Evolutionary conservation across 2,888 invertebrate species (phyloP).

Genomic region (Troides helena): DNA sequence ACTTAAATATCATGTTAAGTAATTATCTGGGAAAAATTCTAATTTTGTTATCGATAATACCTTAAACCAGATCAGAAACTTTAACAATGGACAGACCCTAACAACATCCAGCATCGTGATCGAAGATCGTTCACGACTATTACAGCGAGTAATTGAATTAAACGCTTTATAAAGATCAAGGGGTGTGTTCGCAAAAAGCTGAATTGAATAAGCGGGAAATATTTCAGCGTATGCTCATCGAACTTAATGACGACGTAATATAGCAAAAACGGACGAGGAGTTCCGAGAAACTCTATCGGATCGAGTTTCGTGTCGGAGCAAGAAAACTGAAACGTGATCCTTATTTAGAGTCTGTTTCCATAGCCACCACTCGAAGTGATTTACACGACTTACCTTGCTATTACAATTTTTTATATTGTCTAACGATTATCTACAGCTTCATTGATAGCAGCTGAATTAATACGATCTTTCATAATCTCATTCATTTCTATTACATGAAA

Average conservation of each 20-base stretch:
- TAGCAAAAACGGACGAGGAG: constrained; percentile 32
- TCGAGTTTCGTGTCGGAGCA: constrained; percentile 44
- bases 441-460: neutral
- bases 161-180: constrained; percentile 15
- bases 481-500: too few species aligned
- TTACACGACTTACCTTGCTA: neutral
- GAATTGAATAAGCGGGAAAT: constrained; percentile 33
- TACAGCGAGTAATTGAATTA: constrained; percentile 16
- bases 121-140: neutral
- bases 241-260: constrained; percentile 27
- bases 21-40: neutral
- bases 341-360: constrained; percentile 38
- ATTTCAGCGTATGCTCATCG: constrained; percentile 34
- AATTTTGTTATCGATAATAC: neutral
- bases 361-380: constrained; percentile 21
- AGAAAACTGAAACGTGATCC: constrained; percentile 54
- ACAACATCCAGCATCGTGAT: neutral
- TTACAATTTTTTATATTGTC: neutral
- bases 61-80: neutral
- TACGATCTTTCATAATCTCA: too few species aligned
- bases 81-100: neutral
- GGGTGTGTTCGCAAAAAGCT: constrained; percentile 6
- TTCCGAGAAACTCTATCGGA: constrained; percentile 50
- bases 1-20: neutral
- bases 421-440: neutral